Evolutionary conservation across 2,888 invertebrate species (phyloP).

Genomic region (Lasioglossum villosulum): DNA sequence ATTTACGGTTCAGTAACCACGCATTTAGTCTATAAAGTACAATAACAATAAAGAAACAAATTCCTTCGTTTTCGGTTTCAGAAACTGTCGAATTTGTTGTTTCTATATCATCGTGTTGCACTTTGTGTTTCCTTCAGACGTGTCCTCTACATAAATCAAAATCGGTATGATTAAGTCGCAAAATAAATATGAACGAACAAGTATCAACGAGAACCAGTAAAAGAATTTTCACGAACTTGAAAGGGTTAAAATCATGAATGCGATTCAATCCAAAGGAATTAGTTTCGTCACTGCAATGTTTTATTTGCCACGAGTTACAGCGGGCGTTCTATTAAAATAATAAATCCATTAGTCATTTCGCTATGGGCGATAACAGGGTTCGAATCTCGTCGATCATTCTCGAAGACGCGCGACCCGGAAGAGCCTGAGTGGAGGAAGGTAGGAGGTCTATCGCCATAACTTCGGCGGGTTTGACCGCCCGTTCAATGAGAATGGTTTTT

Average conservation of each 20-base stretch:
- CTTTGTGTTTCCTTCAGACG: too few species aligned
- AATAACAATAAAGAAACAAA: too few species aligned
- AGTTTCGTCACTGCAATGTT: neutral
- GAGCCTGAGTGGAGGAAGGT: neutral
- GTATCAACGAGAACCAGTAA: too few species aligned
- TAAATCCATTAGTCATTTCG: slow-evolving; percentile 1
- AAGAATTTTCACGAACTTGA: too few species aligned
- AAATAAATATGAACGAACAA: too few species aligned
- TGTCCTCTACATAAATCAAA: too few species aligned
- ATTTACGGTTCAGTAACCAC: neutral
- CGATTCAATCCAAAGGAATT: neutral
- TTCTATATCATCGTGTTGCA: too few species aligned
- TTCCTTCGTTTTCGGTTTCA: too few species aligned
- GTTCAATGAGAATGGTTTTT: slow-evolving; percentile 44
- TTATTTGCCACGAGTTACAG: neutral
- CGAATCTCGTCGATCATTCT: neutral
- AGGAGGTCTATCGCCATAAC: slow-evolving; percentile 20
- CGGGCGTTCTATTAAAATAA: neutral
- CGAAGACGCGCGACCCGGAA: neutral
- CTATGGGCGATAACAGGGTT: neutral
- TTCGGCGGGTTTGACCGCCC: slow-evolving; percentile 22
- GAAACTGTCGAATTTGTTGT: too few species aligned
- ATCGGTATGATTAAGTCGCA: neutral
- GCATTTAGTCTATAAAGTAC: too few species aligned
- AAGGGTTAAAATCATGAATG: too few species aligned